Evolutionary conservation across 2,888 invertebrate genomes (phyloP), one percentile per base, ranked within the genome.

Genomic region (Tanypteryx hageni): DNA sequence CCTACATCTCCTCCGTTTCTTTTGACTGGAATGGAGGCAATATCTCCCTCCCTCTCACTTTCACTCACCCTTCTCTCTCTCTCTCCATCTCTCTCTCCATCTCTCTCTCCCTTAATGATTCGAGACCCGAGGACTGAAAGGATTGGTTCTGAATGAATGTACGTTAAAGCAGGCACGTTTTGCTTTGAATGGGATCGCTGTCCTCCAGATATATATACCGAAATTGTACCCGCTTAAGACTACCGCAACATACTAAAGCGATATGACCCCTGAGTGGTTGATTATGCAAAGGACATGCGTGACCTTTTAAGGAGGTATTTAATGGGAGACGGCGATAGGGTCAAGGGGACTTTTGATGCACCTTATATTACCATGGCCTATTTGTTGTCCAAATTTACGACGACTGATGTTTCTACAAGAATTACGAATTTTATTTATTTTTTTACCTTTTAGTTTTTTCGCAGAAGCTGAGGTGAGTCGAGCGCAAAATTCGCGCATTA

Each of bases 401-500:
- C 27, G 7, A 14, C 13, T 22, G 16, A 27, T 13, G 22, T 76
- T 68, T 68, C 13, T n/a, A 0, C 11, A 22, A 18, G 27, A 22
- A 11, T 11, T 13, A 3, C 4, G 27, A 10, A 76, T 22, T 44
- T 44, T 5, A 5, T 44, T 44, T 76, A 61, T 2, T 76, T 68
- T 68, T 76, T 27, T 11, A 13, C 22, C 0, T 76, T 76, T 27
- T 27, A 10, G 0, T 22, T 68, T 11, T 76, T 27, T 27, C 27
- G 22, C 22, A 5, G 44, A 5, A 44, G 44, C 1, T 44, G 22
- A 76, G 27, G n/a, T 27, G 11, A 22, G 27, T 76, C 27, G 5
- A 27, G 76, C 76, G 76, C 76, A 27, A 76, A 76, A 27, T 76
- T 76, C n/a, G 68, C 68, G 68, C 68, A 76, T 76, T 76, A 76